Base-by-base conservation (phyloP, 2,797 vertebrate genomes). In the Rhyacichthys aspro region DNA sequence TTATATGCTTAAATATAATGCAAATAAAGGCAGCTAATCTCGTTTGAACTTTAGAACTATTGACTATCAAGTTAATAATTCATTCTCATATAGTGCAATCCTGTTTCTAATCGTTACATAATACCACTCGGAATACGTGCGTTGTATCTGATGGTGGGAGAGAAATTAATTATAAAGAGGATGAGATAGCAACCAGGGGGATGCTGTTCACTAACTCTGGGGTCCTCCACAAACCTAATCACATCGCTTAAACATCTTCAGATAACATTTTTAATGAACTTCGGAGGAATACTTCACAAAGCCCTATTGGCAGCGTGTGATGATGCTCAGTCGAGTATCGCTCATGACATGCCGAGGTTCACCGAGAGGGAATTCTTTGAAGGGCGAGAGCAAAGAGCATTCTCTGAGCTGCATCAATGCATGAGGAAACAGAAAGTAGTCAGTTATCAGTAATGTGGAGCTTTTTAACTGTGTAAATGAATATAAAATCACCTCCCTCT, bases 141-240 rank as follows among this genome's bases (percentile, higher is more conserved):
- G 72, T 68, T 46, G 58, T 70, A 75, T 81, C 79, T 63, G 70
- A 79, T 82, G 55, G 1, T 55, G 47, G 42, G 66, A 75, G 52
- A 66, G 58, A 83, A 88, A 86, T 83, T 73, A 82, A 87, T 90
- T 85, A 84, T 79, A 67, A 85, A 86, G 78, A 79, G 56, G 75
- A 70, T 78, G 77, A 74, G 72, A 77, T 75, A 67, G 72, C 76
- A 76, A 79, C 70, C 76, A 67, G 66, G 69, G 74, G 79, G 70
- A 83, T 50, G 38, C 71, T 70, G 70, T 46, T 50, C 55, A 70
- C 39, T 57, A 83, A 76, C 82, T 79, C 78, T 3, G 16, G 63
- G 72, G 77, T 77, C 77, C 82, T 88, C 80, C 59, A 76, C 23
- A 72, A 74, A 62, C 43, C 70, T 86, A 88, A 87, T 87, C 75